Percentiles rank a stretch among this genome's conserved stretches.
phyloP scores from a whole-genome alignment of 2,888 invertebrate genomes.

The Andrena marginata region DNA sequence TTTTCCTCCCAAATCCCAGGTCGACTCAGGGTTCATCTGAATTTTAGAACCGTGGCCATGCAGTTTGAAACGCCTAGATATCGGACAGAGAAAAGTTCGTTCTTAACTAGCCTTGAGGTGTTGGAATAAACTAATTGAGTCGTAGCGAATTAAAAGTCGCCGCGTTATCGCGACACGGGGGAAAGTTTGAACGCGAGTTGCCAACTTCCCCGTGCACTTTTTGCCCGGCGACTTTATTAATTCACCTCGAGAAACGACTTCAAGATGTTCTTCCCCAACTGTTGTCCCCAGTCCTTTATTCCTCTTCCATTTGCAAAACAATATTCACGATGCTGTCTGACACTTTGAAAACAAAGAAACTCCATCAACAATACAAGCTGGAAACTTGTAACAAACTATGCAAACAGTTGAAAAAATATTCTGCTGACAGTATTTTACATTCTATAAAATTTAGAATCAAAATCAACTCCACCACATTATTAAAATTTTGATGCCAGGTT shows the following conservation, averaged over 20 bases:
- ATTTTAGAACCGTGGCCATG: neutral
- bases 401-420: too few relatives aligned
- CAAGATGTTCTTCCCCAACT: neutral
- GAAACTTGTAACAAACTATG: neutral
- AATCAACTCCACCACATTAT: too few relatives aligned
- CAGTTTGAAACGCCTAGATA: neutral
- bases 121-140: conserved; percentile 14
- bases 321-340: neutral
- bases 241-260: neutral
- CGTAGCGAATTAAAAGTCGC: conserved; percentile 10
- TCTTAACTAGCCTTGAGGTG: neutral
- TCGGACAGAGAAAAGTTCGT: neutral
- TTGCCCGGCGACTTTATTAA: neutral
- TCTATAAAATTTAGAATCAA: too few relatives aligned
- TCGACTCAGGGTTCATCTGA: neutral
- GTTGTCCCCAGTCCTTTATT: neutral
- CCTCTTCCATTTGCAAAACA: neutral
- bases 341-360: neutral
- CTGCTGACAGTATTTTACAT: too few relatives aligned
- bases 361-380: neutral
- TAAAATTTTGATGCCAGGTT: too few relatives aligned
- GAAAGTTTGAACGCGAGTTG: conserved; percentile 3
- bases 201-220: neutral
- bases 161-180: neutral
- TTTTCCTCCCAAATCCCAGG: neutral